A percentile compares a stretch with the other conserved stretches of the same genome.
These are phyloP conservation scores for Tetrao urogallus DNA, from an alignment of 2,113 vertebrate genomes.

Conservation along the genomic window DNA sequence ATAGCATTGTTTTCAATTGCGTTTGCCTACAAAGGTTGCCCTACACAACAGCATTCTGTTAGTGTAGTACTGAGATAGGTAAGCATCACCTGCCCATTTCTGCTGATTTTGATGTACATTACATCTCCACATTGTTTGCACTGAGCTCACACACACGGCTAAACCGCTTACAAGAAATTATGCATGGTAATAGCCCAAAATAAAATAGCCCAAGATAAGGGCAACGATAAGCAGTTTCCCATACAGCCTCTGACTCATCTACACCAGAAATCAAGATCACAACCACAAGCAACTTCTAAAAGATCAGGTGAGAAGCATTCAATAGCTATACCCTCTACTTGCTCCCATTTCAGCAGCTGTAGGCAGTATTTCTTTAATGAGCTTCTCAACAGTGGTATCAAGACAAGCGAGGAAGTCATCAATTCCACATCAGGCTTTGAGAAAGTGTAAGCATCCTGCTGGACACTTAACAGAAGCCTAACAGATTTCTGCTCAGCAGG, in stretches of 20 bases:
- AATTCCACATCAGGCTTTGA: not conserved
- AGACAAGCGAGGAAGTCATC: not conserved
- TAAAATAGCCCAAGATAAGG: not conserved
- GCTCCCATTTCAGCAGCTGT: not conserved
- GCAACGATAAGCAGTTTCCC: fast-evolving
- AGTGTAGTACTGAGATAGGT: not conserved
- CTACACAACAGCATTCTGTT: not conserved
- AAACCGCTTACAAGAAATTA: not conserved
- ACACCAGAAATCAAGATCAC: not conserved
- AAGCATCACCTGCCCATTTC: not conserved
- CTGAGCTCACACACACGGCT: not conserved
- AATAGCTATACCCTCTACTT: not conserved
- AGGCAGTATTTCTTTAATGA: not conserved
- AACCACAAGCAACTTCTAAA: not conserved
- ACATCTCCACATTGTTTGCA: not conserved
- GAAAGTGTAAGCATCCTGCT: not conserved
- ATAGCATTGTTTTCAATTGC: not conserved
- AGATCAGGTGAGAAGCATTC: not conserved
- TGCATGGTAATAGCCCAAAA: not conserved
- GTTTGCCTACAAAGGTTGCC: not conserved
- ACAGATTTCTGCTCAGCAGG: not conserved
- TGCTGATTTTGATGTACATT: not conserved
- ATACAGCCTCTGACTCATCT: not conserved
- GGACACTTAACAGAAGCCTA: not conserved
- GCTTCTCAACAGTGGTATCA: not conserved